These are phyloP conservation scores for Pogonus chalceus DNA, from an alignment of 1,140 invertebrate genomes.

Conservation along the genomic window DNA sequence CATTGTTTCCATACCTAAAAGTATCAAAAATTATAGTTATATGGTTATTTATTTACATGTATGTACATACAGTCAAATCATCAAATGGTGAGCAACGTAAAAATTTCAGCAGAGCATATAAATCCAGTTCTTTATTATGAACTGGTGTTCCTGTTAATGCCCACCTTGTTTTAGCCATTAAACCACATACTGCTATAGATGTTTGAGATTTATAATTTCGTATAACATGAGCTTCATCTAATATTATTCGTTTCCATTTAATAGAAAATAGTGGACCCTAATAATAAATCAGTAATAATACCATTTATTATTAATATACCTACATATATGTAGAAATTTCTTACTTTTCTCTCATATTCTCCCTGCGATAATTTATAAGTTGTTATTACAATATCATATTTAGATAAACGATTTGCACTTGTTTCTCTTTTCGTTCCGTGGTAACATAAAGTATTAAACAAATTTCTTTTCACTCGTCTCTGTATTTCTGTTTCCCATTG, in stretches of 20 bases:
- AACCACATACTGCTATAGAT: constrained; percentile 55
- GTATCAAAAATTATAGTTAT: constrained; percentile 8
- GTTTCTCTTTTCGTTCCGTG: constrained; percentile 69
- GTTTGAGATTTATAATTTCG: constrained; percentile 76
- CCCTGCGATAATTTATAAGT: constrained; percentile 57
- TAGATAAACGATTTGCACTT: constrained; percentile 39
- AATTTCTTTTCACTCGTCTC: constrained; percentile 47
- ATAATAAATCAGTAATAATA: constrained; percentile 20
- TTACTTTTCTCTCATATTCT: constrained; percentile 37
- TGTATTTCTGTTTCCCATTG: constrained; percentile 83
- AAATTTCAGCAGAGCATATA: constrained; percentile 82
- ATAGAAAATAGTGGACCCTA: constrained; percentile 50
- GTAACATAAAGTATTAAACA: constrained; percentile 58
- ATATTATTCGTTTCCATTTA: constrained; percentile 73
- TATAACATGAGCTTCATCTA: constrained; percentile 90
- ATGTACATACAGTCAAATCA: constrained; percentile 50
- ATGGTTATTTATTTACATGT: constrained; percentile 7
- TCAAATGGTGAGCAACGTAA: constrained; percentile 77
- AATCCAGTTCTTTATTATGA: constrained; percentile 84
- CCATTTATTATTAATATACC: constrained; percentile 12
- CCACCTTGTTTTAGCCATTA: constrained; percentile 62
- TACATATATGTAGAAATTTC: constrained; percentile 4
- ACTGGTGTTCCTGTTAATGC: constrained; percentile 89
- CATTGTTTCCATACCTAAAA: constrained; percentile 54
- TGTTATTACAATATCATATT: constrained; percentile 53